These are phyloP conservation scores for Orgyia antiqua DNA, from an alignment of 2,888 invertebrate species.

Conservation along the genomic window DNA sequence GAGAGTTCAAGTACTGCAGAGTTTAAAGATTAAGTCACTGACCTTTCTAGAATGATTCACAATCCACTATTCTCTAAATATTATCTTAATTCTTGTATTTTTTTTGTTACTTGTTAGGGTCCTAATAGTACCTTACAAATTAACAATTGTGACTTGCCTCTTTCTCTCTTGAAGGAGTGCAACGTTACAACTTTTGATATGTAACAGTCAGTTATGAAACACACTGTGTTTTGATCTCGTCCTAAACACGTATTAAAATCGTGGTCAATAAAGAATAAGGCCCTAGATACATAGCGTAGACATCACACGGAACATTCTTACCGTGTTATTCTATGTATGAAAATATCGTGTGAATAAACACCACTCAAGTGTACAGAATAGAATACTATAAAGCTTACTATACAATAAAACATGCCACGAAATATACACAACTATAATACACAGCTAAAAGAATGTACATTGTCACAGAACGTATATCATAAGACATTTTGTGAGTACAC, in stretches of 20 bases:
- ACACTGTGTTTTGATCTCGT: conserved; percentile 2
- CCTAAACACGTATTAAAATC: conserved; percentile 8
- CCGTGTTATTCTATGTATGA: conserved; percentile 2
- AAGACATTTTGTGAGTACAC: conserved; percentile 21
- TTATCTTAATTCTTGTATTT: too few species aligned
- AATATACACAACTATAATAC: conserved; percentile 50
- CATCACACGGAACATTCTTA: not conserved
- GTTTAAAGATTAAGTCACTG: too few species aligned
- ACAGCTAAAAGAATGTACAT: conserved; percentile 49
- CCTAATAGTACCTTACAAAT: too few species aligned
- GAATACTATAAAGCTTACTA: conserved; percentile 55
- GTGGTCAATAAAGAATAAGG: not conserved
- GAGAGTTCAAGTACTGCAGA: too few species aligned
- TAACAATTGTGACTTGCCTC: too few species aligned
- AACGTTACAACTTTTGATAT: too few species aligned
- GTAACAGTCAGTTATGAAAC: too few species aligned
- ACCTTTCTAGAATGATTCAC: too few species aligned
- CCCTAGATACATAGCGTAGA: not conserved
- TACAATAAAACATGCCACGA: conserved; percentile 57
- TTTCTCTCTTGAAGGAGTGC: too few species aligned
- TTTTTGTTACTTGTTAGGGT: too few species aligned
- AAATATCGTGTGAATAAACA: conserved; percentile 4
- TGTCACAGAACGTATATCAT: conserved; percentile 36
- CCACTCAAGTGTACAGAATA: conserved; percentile 31
- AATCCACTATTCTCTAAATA: too few species aligned